A percentile compares a stretch with the other conserved stretches of the same genome.
Conservation (phyloP, 2,888 invertebrate genomes). For the Anarsia innoxiella region DNA sequence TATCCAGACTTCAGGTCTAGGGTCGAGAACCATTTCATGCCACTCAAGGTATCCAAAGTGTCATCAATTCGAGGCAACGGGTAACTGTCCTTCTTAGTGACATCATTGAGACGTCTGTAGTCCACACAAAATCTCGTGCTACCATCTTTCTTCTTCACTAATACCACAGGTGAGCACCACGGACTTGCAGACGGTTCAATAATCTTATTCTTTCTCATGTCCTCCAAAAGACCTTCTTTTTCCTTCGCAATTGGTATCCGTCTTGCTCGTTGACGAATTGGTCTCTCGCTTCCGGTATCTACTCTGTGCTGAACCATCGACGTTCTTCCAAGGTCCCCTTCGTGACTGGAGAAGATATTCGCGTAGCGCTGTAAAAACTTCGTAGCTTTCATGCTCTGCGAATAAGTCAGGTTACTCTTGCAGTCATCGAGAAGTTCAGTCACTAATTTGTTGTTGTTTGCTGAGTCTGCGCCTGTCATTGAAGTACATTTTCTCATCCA, state of each 20-base stretch:
- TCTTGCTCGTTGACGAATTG: neutral
- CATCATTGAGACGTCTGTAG: conserved; percentile 14
- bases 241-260: neutral
- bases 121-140: conserved; percentile 19
- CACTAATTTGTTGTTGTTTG: neutral
- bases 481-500: neutral
- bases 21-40: neutral
- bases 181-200: conserved; percentile 10
- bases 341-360: neutral
- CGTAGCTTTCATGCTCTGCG: neutral
- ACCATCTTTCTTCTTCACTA: conserved; percentile 21
- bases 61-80: conserved; percentile 11
- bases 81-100: conserved; percentile 10
- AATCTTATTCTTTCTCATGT: conserved; percentile 5
- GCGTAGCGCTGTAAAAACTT: neutral
- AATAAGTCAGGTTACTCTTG: neutral
- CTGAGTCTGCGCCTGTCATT: neutral
- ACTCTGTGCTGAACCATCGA: neutral
- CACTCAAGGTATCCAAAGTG: conserved; percentile 19
- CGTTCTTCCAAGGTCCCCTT: neutral
- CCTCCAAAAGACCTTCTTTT: neutral
- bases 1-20: neutral
- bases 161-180: conserved; percentile 16
- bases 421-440: neutral
- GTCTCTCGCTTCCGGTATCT: neutral